Base-by-base conservation (phyloP, 2,797 vertebrate species). In the Labeo calbasu region DNA sequence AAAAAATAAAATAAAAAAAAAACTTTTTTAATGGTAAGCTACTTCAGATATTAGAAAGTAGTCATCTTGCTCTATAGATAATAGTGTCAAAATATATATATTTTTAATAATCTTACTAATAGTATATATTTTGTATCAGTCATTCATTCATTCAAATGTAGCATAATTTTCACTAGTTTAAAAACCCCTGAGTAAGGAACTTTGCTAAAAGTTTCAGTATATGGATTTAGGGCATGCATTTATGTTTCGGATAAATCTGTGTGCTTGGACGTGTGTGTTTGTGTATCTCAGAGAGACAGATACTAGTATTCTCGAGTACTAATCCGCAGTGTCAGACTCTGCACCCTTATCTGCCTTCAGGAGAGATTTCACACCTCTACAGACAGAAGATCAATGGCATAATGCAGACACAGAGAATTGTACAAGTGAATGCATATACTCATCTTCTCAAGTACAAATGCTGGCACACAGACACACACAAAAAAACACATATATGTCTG, bases 351-450 rank as follows among this genome's bases (percentile, higher is more conserved):
- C 77, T 78, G 32, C 48, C 72, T 50, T 73, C 23, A 71, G 79
- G 53, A 55, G 25, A 72, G 81, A 83, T 85, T 79, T 66, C 66
- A 79, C 28, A 65, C 73, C 79, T 88, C 81, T 79, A 77, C 81
- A 72, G 91, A 92, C 90, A 89, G 88, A 86, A 91, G 89, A 93
- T 94, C 92, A 90, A 93, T 94, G 80, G 28, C 17, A 82, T 88
- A 88, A 88, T 92, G 92, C 50, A 53, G 59, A 83, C 23, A 55
- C 32, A 88, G 15, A 75, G 40, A 57, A 15, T 50, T 15, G 2
- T 50, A 77, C 43, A 43, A 15, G 46, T 5, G 9, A 53, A 73
- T 17, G 70, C 40, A 82, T 61, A 82, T n/a, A 78, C 48, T 72
- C 55, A 59, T 17, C 32, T 32, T 71, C 82, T n/a, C 9, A 77